Base-by-base conservation (phyloP, 2,888 invertebrate genomes). In the Tetropium fuscum region DNA sequence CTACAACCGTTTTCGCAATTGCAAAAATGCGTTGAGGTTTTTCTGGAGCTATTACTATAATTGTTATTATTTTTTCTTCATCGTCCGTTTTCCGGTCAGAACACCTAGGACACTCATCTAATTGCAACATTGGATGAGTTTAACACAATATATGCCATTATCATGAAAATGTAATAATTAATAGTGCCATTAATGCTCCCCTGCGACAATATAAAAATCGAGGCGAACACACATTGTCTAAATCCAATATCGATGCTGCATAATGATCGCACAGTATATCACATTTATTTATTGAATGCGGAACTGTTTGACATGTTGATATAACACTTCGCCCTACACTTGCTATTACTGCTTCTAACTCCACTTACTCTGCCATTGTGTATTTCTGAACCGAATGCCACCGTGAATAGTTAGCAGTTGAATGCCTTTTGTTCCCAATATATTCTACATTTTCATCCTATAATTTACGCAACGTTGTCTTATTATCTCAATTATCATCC, bases 121-220 rank as follows among this genome's bases (percentile, higher is more conserved):
- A 55, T 55, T 55, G 47, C 47, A 25, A 38, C 47, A 36, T 11
- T 58, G 60, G 56, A 60, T 63, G 54, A 53, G 54, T 59, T 58
- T 61, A 66, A 68, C 68, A 68, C 66, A 68, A 53, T 63, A 61
- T 66, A 66, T 68, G 68, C 66, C 68, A 64, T 68, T 68, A 68
- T 63, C 66, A 61, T 53, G 60, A 59, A 66, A 56, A 60, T 57
- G 60, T 44, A n/a, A n/a, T n/a, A n/a, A n/a, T n/a, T n/a, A n/a
- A n/a, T n/a, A n/a, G n/a, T n/a, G n/a, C n/a, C n/a, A n/a, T n/a
- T n/a, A n/a, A n/a, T n/a, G 47, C 45, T 54, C 34, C 38, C 53
- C 34, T 43, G 55, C 60, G 64, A 64, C 58, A 61, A 53, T 55
- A 63, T 67, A 67, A 67, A 67, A 65, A 67, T 63, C 67, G 54